Percentiles rank a stretch among this genome's conserved stretches.
Conservation (phyloP, 2,888 invertebrate genomes). For the Brachynemurus nebulosus region DNA sequence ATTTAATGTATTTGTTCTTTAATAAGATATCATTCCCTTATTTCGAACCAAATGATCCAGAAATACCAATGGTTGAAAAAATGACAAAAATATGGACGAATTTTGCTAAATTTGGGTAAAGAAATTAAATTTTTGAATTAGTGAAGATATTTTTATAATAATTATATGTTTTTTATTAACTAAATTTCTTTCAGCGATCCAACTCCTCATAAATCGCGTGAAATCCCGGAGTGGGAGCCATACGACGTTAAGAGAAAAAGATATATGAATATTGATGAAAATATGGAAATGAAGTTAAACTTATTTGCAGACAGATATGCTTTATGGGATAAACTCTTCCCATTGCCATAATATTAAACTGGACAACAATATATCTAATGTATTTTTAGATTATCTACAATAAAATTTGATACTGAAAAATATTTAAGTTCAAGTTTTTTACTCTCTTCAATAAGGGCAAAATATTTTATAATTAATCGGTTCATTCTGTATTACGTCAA, state of each 20-base stretch:
- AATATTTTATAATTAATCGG: no score
- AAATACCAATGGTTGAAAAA: constrained; percentile 29
- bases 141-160: not conserved
- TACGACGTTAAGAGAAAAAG: not conserved
- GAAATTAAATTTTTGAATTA: not conserved
- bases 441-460: no score
- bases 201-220: not conserved
- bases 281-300: not conserved
- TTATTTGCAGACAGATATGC: not conserved
- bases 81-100: constrained; percentile 33
- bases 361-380: no score
- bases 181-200: not conserved
- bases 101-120: constrained; percentile 33
- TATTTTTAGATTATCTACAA: no score
- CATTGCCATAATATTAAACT: not conserved
- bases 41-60: constrained; percentile 29
- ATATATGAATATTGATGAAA: not conserved
- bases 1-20: constrained; percentile 37
- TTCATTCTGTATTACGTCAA: no score
- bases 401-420: no score
- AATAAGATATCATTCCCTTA: constrained; percentile 25
- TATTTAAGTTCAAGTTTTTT: no score
- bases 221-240: not conserved
- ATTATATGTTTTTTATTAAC: not conserved
- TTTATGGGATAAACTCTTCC: not conserved